A percentile compares a stretch with the other conserved stretches of the same genome.
Conservation (phyloP, 2,113 vertebrate species). For the Cairina moschata region DNA sequence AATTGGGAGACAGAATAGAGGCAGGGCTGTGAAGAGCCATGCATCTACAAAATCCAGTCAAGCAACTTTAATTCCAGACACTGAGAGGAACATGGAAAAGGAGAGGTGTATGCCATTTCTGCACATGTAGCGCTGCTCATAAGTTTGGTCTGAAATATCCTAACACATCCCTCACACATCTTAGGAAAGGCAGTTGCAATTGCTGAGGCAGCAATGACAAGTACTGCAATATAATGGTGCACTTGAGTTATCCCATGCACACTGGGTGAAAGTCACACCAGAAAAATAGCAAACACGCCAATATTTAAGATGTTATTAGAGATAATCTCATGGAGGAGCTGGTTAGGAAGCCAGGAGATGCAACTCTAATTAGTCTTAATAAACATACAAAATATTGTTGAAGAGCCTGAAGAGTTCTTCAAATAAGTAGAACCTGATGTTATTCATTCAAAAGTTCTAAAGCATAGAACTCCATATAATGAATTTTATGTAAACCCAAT, state of each 20-base stretch:
- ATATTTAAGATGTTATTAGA: neutral
- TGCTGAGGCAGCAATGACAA: neutral
- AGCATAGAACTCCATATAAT: neutral
- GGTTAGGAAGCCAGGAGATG: neutral
- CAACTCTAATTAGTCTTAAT: neutral
- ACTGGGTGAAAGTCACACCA: neutral
- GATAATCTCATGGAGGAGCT: neutral
- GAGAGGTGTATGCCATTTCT: neutral
- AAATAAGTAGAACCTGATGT: neutral
- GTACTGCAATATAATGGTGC: neutral
- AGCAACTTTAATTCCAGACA: neutral
- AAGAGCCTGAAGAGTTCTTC: neutral
- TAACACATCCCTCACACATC: neutral
- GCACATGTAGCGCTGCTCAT: neutral
- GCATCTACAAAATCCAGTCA: neutral
- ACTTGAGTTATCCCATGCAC: neutral
- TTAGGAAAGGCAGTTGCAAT: neutral
- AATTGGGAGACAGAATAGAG: neutral
- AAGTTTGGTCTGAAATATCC: neutral
- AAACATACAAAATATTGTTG: neutral
- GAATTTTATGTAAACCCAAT: neutral
- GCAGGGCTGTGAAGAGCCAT: neutral
- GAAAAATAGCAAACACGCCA: neutral
- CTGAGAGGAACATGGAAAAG: neutral
- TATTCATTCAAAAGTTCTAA: neutral